A percentile compares a stretch with the other conserved stretches of the same genome.
Evolutionary conservation across 2,888 invertebrate species (phyloP).

Genomic region (Hedychridium roseum): DNA sequence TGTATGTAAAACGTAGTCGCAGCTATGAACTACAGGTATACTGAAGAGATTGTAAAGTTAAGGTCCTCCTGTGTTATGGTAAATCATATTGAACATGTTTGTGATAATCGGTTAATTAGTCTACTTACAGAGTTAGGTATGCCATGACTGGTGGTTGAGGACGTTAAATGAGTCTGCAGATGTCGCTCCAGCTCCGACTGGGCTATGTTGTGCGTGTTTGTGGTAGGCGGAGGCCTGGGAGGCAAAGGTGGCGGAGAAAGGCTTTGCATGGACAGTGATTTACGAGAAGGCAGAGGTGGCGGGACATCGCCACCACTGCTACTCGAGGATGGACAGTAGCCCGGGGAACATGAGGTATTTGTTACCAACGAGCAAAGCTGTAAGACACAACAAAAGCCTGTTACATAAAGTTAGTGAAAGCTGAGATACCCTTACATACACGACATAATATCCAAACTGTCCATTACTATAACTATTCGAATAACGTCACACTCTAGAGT

Average conservation of each 20-base stretch:
- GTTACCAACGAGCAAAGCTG: constrained; percentile 64
- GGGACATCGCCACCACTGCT: constrained; percentile 59
- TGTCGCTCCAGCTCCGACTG: constrained; percentile 60
- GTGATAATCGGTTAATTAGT: constrained; percentile 47
- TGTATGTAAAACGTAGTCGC: too few species aligned
- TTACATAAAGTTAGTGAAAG: constrained; percentile 51
- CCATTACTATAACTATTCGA: too few species aligned
- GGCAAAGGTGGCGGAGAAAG: constrained; percentile 69
- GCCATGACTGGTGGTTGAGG: constrained; percentile 60
- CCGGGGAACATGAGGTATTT: constrained; percentile 59
- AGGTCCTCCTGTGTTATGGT: too few species aligned
- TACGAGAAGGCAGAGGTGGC: constrained; percentile 63
- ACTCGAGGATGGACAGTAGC: constrained; percentile 56
- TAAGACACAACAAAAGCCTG: constrained; percentile 63
- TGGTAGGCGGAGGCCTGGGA: constrained; percentile 67
- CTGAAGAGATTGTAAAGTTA: too few species aligned
- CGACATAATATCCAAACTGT: too few species aligned
- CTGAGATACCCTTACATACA: constrained; percentile 32
- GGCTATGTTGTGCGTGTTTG: constrained; percentile 60
- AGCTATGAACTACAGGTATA: too few species aligned
- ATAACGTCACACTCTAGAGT: too few species aligned
- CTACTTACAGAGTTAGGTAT: constrained; percentile 64
- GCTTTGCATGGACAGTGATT: constrained; percentile 61
- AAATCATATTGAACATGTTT: too few species aligned
- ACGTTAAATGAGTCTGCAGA: constrained; percentile 62